phyloP scores from a whole-genome alignment of 2,888 invertebrate species.

The Ornithoptera alexandrae region DNA sequence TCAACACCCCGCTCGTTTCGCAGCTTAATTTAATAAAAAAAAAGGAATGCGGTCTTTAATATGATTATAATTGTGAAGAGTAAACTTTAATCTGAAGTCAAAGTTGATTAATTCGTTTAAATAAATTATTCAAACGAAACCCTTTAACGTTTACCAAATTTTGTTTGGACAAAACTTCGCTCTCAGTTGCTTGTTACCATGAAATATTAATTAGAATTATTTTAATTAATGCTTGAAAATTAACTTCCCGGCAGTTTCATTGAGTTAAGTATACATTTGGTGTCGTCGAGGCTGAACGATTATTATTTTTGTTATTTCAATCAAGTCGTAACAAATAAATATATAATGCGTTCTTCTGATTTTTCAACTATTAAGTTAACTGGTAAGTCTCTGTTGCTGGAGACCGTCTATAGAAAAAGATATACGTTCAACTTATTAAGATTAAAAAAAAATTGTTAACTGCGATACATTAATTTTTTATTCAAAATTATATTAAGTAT shows the following conservation, averaged over 20 bases:
- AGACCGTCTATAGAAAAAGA: too few species aligned
- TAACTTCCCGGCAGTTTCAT: slow-evolving; percentile 21
- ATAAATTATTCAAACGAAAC: slow-evolving; percentile 29
- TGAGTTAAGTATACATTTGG: slow-evolving; percentile 18
- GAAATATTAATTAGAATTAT: slow-evolving; percentile 30
- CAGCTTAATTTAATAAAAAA: neutral
- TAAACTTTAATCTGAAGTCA: slow-evolving; percentile 19
- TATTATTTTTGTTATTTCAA: too few species aligned
- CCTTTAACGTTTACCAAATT: slow-evolving; percentile 27
- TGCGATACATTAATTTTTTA: too few species aligned
- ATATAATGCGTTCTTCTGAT: too few species aligned
- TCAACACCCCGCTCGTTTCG: too few species aligned
- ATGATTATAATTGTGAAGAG: neutral
- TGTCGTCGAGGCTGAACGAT: neutral
- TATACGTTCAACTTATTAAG: too few species aligned
- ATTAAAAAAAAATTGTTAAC: too few species aligned
- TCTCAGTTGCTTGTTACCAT: slow-evolving; percentile 26
- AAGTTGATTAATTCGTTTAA: slow-evolving; percentile 26
- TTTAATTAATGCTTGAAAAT: slow-evolving; percentile 28
- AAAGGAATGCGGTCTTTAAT: neutral
- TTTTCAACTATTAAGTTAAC: too few species aligned
- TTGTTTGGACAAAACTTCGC: slow-evolving; percentile 28
- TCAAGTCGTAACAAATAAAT: too few species aligned
- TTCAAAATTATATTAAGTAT: too few species aligned
- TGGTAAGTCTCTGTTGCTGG: too few species aligned